Evolutionary conservation across 2,888 invertebrate genomes (phyloP).

Genomic region (Celastrina argiolus): DNA sequence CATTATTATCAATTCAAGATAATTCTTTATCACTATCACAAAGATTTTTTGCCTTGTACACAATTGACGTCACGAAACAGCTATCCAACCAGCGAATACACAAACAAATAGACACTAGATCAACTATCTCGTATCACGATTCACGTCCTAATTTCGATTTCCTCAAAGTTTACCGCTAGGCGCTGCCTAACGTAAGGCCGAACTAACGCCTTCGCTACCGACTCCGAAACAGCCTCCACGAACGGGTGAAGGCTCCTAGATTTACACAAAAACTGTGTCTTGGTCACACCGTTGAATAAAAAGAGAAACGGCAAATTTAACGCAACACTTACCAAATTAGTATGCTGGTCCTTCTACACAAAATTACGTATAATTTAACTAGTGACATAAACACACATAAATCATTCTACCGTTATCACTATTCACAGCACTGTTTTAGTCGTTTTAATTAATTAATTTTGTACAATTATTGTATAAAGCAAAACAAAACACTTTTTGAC

Average conservation of each 20-base stretch:
- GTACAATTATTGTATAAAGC: constrained; percentile 48
- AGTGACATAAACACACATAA: constrained; percentile 54
- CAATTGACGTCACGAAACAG: constrained; percentile 63
- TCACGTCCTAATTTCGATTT: constrained; percentile 50
- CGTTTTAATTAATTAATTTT: constrained; percentile 62
- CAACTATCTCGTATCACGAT: constrained; percentile 20
- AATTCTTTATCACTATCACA: constrained; percentile 64
- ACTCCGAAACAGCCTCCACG: constrained; percentile 27
- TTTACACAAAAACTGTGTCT: constrained; percentile 39
- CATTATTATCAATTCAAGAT: constrained; percentile 58
- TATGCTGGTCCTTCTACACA: constrained; percentile 47
- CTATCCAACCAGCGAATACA: constrained; percentile 51
- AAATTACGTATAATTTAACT: constrained; percentile 53
- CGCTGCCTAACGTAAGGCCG: constrained; percentile 43
- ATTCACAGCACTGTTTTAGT: constrained; percentile 59
- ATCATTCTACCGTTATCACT: constrained; percentile 63
- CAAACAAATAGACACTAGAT: constrained; percentile 42
- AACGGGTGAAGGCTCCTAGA: constrained; percentile 36
- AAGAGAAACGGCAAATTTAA: constrained; percentile 55
- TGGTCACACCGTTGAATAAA: constrained; percentile 47
- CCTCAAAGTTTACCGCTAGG: constrained; percentile 43
- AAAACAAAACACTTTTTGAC: constrained; percentile 70
- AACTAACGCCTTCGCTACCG: constrained; percentile 39
- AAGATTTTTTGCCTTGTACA: constrained; percentile 56
- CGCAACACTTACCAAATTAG: constrained; percentile 69